Base-by-base conservation (phyloP, 2,888 invertebrate species). In the Coleophora deauratella region DNA sequence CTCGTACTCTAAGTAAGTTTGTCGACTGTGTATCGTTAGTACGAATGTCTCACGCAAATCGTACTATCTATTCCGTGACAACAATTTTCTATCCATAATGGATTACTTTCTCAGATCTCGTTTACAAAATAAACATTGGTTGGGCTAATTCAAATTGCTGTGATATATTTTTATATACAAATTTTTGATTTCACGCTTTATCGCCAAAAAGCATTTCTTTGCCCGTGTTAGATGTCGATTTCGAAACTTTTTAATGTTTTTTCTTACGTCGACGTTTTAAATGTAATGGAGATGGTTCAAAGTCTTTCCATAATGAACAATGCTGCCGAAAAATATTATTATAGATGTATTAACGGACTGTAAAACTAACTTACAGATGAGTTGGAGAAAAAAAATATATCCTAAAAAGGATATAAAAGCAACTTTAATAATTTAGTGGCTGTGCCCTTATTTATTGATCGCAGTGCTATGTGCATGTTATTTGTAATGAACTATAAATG, bases 141-240 rank as follows among this genome's bases (percentile, higher is more conserved):
- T 76, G 78, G 71, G 77, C 75, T 79, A 70, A 64, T 59, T 61
- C 72, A 72, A 80, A 79, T 79, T 80, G 75, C 82, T 84, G 82
- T 84, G 84, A 84, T 84, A 84, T 81, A 77, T 80, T 77, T 68
- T 81, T 80, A 65, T 77, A 74, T 69, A 73, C n/a, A 21, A 66
- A 68, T 74, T 76, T 61, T 66, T 66, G 66, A 60, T 45, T 65
- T 61, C 60, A 55, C 56, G 62, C 62, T 65, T 63, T 67, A 69
- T 4, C 60, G 66, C 66, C 52, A 59, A 58, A 54, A 61, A 61
- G 62, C 65, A 59, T 62, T 58, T 65, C 64, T 66, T 67, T 63
- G 52, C 55, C 55, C 54, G 50, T 53, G 57, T 61, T 64, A 55
- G 55, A 59, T 63, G 55, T 63, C 57, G 59, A 62, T 70, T 65